These are phyloP conservation scores for Rynchops niger DNA, from an alignment of 2,113 vertebrate genomes.

Conservation along the genomic window DNA sequence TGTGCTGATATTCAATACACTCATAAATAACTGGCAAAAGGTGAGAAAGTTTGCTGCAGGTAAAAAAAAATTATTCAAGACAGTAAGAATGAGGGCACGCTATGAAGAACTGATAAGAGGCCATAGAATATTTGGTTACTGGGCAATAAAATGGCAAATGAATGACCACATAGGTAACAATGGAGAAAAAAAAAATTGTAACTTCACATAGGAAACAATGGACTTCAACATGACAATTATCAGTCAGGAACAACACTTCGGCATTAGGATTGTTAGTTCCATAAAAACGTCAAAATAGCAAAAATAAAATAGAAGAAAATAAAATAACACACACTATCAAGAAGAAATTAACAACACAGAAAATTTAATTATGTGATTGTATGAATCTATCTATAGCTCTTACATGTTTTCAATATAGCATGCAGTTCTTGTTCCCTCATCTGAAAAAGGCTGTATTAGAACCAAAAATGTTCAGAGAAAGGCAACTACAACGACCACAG, in stretches of 20 bases:
- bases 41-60: not conserved
- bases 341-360: not conserved
- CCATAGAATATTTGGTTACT: not conserved
- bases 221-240: not conserved
- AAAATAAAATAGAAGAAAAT: not conserved
- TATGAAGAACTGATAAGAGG: not conserved
- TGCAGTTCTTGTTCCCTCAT: not conserved
- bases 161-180: not conserved
- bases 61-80: not conserved
- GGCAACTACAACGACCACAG: not conserved
- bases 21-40: not conserved
- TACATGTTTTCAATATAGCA: not conserved
- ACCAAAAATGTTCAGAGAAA: not conserved
- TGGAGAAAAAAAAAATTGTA: not conserved
- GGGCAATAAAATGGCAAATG: not conserved
- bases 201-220: not conserved
- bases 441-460: not conserved
- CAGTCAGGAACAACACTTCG: not conserved
- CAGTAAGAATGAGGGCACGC: not conserved
- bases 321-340: not conserved
- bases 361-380: not conserved
- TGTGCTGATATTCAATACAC: not conserved
- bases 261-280: not conserved
- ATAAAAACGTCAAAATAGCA: not conserved
- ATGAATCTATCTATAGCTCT: not conserved